Base-by-base conservation (phyloP, 2,797 vertebrate genomes). In the Notoglanidium macrostoma region DNA sequence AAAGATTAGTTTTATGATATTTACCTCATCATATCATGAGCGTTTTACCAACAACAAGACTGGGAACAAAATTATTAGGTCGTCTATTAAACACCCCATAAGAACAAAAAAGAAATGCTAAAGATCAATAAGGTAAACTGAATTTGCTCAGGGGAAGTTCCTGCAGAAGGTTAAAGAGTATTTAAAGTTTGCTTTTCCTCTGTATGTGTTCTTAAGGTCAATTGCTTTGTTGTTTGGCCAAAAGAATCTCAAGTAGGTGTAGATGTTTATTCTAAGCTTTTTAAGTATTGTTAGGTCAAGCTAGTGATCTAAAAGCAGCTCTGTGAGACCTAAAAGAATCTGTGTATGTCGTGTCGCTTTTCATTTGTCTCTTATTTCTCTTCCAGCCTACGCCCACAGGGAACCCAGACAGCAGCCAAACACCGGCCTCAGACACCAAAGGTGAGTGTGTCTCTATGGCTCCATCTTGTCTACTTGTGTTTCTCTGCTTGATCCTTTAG, bases 361-460 rank as follows among this genome's bases (percentile, higher is more conserved):
- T 61, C 89, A 61, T 88, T 81, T 91, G 77, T 57, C 88, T 84
- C 17, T 85, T 76, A 54, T 88, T 87, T 92, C 14, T 23, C 54
- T 85, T 90, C n/a, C 93, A 96, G 96, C 91, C 95, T 90, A 92
- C 93, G 85, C 94, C 95, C 87, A 93, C 95, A 84, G 95, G 95
- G 90, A 93, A 94, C 85, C 92, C 95, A 67, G 95, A 95, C 93
- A 95, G 94, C 95, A 94, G 94, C 93, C 95, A 95, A 93, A 94
- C 91, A 83, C 92, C 95, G 88, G 91, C 92, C 83, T 91, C 94
- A 51, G 95, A 95, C 90, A 95, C 95, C 92, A 96, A 96, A 96
- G 95, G 96, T 96, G 88, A 14, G 89, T 89, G 80, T 70, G 51
- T 85, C 26, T 85, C 88, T 82, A 21, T 51, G 70, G 2, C 35